Base-by-base conservation (phyloP, 2,113 vertebrate genomes). In the Nesoenas mayeri region DNA sequence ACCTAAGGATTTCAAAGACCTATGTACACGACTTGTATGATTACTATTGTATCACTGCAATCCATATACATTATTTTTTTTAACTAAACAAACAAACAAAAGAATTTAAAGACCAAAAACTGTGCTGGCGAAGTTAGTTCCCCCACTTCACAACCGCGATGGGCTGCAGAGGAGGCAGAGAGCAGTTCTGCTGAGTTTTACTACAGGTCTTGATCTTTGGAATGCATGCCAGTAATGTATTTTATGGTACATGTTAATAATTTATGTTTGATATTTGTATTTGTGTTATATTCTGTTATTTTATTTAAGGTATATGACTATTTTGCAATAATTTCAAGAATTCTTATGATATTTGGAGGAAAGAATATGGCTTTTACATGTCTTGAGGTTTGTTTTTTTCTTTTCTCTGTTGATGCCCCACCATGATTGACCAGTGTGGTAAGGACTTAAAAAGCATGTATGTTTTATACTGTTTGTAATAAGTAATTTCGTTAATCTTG, bases 391-490 rank as follows among this genome's bases (percentile, higher is more conserved):
- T 19, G 44, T 47, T 47, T 44, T 95, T 75, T 73, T 69, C 97
- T 97, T 95, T 95, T 92, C 96, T 98, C 96, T 96, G 98, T 98
- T 98, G 97, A 96, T 97, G 97, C 98, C 97, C 97, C 97, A 91
- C 89, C 95, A 96, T 96, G 98, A 98, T 34, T 98, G 98, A 98
- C 87, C 95, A 92, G 96, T 98, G 98, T 98, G 98, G 96, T 96
- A 97, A 98, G 97, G 97, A 97, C 97, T 98, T 75, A 54, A 83
- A 79, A 97, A 98, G 98, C 98, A 98, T 98, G 98, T 98, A 97
- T 98, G 98, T 98, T 98, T 98, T 98, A 93, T 98, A 98, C 98
- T 98, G 98, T 98, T 98, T 98, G 98, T 98, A 98, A 98, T 95
- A 98, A 98, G 98, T 98, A 98, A 96, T 98, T 98, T 98, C 97